Evolutionary conservation across 2,113 vertebrate genomes (phyloP).

Genomic region (Alouatta palliata): DNA sequence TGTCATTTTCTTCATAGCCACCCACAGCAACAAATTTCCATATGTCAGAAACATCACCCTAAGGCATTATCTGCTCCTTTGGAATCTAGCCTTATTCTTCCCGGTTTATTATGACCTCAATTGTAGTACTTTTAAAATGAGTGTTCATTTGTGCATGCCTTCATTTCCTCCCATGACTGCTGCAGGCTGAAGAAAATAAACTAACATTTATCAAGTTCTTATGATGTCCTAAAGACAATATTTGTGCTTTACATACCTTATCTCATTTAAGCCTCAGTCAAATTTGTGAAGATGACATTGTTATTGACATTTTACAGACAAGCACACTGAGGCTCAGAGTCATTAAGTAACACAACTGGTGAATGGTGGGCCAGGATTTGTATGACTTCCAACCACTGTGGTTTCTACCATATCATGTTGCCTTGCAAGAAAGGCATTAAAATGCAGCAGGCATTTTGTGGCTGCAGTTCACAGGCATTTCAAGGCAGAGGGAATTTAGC

Average conservation of each 20-base stretch:
- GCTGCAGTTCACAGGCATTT: slow-evolving; percentile 36
- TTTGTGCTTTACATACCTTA: background rate
- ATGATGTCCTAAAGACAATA: background rate
- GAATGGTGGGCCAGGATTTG: background rate
- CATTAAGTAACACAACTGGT: background rate
- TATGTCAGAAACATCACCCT: background rate
- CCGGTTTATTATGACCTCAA: background rate
- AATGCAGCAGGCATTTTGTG: slow-evolving; percentile 57
- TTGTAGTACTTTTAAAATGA: background rate
- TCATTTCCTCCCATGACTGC: background rate
- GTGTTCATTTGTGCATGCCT: background rate
- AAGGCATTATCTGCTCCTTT: background rate
- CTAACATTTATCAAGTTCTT: background rate
- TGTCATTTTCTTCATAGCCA: slow-evolving; percentile 8
- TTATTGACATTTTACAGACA: background rate
- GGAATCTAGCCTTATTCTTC: slow-evolving; percentile 32
- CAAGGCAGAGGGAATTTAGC: slow-evolving; percentile 55
- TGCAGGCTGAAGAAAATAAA: background rate
- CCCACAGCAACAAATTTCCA: background rate
- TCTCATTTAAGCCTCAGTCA: background rate
- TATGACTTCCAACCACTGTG: background rate
- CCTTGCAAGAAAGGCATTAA: slow-evolving; percentile 50
- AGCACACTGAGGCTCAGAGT: background rate
- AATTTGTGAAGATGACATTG: background rate
- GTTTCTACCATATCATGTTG: background rate